Evolutionary conservation across 2,113 vertebrate genomes (phyloP).

Genomic region (Meleagris gallopavo): DNA sequence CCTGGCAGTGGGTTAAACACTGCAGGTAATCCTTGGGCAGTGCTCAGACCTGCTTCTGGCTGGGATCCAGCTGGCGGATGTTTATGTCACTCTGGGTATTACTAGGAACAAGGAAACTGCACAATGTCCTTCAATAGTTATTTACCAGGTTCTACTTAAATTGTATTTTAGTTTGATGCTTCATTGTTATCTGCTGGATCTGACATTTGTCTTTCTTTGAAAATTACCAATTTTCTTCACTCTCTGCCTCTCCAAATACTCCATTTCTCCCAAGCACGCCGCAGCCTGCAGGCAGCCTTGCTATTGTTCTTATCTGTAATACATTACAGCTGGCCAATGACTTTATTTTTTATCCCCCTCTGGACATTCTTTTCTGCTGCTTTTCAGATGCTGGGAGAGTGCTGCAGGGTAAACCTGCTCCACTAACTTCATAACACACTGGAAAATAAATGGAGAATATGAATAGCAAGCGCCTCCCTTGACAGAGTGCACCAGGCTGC

Average conservation of each 20-base stretch:
- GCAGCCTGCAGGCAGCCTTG: not conserved
- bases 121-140: not conserved
- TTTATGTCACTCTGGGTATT: not conserved
- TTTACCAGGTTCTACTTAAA: not conserved
- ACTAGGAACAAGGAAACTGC: not conserved
- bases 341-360: not conserved
- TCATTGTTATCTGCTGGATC: not conserved
- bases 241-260: not conserved
- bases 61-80: not conserved
- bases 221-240: constrained; percentile 18
- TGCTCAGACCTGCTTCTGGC: not conserved
- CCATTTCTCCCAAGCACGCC: not conserved
- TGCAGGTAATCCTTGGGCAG: not conserved
- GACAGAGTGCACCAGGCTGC: not conserved
- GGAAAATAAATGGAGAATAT: not conserved
- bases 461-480: not conserved
- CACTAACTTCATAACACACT: not conserved
- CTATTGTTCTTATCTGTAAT: constrained; percentile 14
- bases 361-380: not conserved
- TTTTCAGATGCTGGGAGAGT: not conserved
- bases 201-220: constrained; percentile 6
- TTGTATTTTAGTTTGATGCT: not conserved
- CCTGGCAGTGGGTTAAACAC: not conserved
- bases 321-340: not conserved
- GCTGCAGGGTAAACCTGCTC: not conserved